These are phyloP conservation scores for Apamea anceps DNA, from an alignment of 2,888 invertebrate genomes.

Conservation along the genomic window DNA sequence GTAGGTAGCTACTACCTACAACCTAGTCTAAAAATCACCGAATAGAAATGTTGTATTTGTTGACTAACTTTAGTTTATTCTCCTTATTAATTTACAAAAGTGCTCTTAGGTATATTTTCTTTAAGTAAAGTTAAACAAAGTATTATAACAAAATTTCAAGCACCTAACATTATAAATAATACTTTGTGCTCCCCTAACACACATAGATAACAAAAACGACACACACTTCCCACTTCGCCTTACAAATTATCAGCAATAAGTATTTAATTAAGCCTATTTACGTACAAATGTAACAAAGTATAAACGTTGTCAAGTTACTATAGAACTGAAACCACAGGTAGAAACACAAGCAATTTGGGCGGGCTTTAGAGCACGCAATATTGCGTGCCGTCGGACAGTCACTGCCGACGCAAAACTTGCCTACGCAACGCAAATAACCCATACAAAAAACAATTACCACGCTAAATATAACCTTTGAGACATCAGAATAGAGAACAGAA, in stretches of 20 bases:
- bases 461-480: constrained; percentile 69
- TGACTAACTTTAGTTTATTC: not conserved
- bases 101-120: not conserved
- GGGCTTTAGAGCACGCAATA: constrained; percentile 81
- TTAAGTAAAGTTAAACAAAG: not conserved
- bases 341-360: constrained; percentile 71
- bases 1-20: not conserved
- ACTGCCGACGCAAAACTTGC: constrained; percentile 74
- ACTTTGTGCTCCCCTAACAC: constrained; percentile 22
- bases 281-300: constrained; percentile 66
- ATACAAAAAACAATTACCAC: constrained; percentile 76
- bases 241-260: constrained; percentile 51
- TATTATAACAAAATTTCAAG: not conserved
- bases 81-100: not conserved
- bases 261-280: constrained; percentile 63
- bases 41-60: not conserved
- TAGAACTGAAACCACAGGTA: constrained; percentile 73
- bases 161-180: not conserved
- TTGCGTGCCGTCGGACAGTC: constrained; percentile 86
- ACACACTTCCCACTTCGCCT: constrained; percentile 23
- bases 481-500: constrained; percentile 63
- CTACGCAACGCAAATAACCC: constrained; percentile 76
- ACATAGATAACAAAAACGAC: constrained; percentile 39
- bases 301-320: constrained; percentile 66
- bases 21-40: not conserved